Base-by-base conservation (phyloP, 2,113 vertebrate species). In the Astur gentilis region DNA sequence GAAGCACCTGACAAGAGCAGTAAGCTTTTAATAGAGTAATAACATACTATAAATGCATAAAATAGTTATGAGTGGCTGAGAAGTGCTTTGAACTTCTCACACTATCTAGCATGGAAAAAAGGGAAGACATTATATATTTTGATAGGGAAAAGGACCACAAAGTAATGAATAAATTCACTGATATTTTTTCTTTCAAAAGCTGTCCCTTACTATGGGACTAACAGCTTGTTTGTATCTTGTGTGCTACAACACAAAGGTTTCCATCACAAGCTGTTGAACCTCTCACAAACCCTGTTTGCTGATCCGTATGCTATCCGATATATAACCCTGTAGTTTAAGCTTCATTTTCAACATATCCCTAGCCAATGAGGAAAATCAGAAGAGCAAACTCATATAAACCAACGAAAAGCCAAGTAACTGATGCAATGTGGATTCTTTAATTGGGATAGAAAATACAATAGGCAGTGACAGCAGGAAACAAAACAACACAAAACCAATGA, bases 281-380 rank as follows among this genome's bases (percentile, higher is more conserved):
- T 32, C 40, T 16, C 9, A 6, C 7, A 20, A 19, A 17, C 3
- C 7, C 2, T 8, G 4, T 1, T 29, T 2, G 1, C 18, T 27
- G 15, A 11, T 2, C 9, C 18, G 12, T 0, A 0, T 2, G 13
- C 3, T 11, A 12, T 3, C 2, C 11, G 17, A 17, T 60, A 12
- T 31, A 6, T 49, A 61, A 67, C 1, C 16, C 4, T 4, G 4
- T 4, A 27, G 3, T 9, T 34, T 64, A 15, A 58, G 27, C 14
- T 66, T 34, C 16, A 2, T 21, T 16, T 12, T 9, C 16, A 42
- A 26, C 15, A 26, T 8, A 5, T 16, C 7, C 5, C 6, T 16
- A 13, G 34, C 17, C 19, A 50, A 17, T 0, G 1, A 3, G 15
- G 62, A 60, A 65, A 82, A 70, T 34, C 5, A 16, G 27, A 65